A percentile compares a stretch with the other conserved stretches of the same genome.
These are phyloP conservation scores for Papilio polyxenes DNA, from an alignment of 1,140 invertebrate genomes.

Conservation along the genomic window DNA sequence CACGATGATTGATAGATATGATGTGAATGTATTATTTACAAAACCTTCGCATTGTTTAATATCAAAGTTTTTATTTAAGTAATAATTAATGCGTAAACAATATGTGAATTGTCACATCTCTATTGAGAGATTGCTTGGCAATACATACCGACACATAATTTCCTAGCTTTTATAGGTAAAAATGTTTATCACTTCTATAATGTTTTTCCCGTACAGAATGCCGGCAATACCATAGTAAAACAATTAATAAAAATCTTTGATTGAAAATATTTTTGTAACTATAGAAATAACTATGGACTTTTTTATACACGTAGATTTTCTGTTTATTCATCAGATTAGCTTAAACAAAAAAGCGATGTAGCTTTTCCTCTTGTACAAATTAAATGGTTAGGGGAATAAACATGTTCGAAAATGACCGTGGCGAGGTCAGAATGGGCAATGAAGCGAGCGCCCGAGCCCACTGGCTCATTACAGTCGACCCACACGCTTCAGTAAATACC, in stretches of 20 bases:
- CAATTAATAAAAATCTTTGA: neutral
- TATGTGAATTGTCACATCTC: too few relatives aligned
- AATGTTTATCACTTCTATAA: neutral
- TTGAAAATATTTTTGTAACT: neutral
- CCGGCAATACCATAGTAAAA: neutral
- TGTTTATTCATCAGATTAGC: too few relatives aligned
- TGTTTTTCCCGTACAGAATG: neutral
- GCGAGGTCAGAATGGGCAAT: slow-evolving; percentile 5
- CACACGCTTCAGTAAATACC: slow-evolving; percentile 19
- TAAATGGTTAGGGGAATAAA: slow-evolving; percentile 26
- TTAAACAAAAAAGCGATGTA: neutral
- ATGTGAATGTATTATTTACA: neutral
- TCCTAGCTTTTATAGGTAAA: neutral
- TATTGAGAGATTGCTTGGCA: neutral
- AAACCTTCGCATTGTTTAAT: neutral
- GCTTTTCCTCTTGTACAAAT: slow-evolving; percentile 10
- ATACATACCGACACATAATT: neutral
- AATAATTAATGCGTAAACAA: neutral
- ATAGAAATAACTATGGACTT: neutral
- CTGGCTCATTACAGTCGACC: slow-evolving; percentile 24
- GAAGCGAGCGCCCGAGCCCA: slow-evolving; percentile 4
- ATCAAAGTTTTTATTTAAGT: neutral
- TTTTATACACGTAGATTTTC: neutral
- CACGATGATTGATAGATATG: neutral
- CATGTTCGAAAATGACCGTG: slow-evolving; percentile 1